Percentiles rank a stretch among this genome's conserved stretches.
These are phyloP conservation scores for Sebastes nivosus DNA, from an alignment of 2,797 vertebrate species.

Conservation along the genomic window DNA sequence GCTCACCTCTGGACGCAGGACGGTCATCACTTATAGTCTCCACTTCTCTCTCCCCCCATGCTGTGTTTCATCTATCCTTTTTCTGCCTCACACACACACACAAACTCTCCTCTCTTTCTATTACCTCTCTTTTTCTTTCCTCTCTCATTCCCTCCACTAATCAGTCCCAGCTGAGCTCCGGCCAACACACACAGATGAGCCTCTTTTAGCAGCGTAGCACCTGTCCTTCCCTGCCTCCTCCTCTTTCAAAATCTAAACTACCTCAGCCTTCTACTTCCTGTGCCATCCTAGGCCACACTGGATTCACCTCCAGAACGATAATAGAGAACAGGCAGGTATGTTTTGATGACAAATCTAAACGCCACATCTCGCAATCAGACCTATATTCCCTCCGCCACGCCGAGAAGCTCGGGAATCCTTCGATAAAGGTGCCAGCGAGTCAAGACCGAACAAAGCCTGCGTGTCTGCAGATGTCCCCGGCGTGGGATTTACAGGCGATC, in stretches of 20 bases:
- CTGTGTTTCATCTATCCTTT: constrained; percentile 14
- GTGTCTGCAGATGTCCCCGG: constrained; percentile 3
- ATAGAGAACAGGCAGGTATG: background rate
- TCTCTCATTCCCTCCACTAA: constrained; percentile 38
- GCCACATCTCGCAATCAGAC: background rate
- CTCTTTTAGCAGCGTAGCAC: constrained; percentile 11
- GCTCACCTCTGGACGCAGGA: constrained; percentile 27
- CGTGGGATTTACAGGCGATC: constrained; percentile 31
- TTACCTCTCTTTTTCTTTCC: constrained; percentile 1
- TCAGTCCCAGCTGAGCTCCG: constrained; percentile 47
- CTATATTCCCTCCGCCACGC: background rate
- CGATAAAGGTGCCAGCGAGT: background rate
- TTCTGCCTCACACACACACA: background rate
- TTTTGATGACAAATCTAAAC: background rate
- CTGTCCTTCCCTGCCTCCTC: constrained; percentile 3
- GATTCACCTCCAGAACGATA: background rate
- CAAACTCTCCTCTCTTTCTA: background rate
- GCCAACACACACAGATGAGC: background rate
- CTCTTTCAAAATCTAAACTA: background rate
- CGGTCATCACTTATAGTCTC: constrained; percentile 36
- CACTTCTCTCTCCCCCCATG: background rate
- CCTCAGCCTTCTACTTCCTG: background rate
- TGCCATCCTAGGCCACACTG: background rate
- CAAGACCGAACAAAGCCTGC: constrained; percentile 17
- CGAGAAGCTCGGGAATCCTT: constrained; percentile 4